These are phyloP conservation scores for Heterochromis multidens DNA, from an alignment of 2,113 vertebrate genomes.

Conservation along the genomic window DNA sequence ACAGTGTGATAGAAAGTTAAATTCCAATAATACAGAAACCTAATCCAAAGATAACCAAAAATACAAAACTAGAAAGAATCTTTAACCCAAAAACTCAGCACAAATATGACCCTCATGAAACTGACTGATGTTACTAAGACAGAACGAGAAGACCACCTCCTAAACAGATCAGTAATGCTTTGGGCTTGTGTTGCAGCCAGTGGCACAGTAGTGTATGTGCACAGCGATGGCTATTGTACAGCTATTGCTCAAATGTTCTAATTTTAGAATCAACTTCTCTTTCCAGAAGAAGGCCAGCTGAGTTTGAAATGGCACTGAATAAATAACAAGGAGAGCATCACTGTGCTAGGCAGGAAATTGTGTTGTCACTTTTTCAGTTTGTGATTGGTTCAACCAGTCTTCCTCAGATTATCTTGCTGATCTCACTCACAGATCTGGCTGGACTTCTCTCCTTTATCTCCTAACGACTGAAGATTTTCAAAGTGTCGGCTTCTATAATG, in stretches of 20 bases:
- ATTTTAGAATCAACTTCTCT: neutral
- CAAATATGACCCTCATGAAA: too few relatives aligned
- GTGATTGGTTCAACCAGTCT: neutral
- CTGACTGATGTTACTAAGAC: too few relatives aligned
- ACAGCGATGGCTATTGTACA: too few relatives aligned
- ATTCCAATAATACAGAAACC: too few relatives aligned
- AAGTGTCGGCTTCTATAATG: constrained; percentile 26
- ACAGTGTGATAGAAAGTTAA: too few relatives aligned
- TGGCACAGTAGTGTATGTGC: too few relatives aligned
- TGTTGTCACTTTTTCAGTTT: neutral
- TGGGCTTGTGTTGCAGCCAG: too few relatives aligned
- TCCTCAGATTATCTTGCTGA: constrained; percentile 1
- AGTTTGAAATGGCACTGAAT: neutral
- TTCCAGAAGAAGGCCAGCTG: neutral
- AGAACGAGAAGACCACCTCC: too few relatives aligned
- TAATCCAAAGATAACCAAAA: too few relatives aligned
- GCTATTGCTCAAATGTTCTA: neutral
- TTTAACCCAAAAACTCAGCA: too few relatives aligned
- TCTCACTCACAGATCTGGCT: constrained; percentile 16
- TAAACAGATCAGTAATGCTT: too few relatives aligned
- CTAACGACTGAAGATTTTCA: constrained; percentile 5
- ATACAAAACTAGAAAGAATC: too few relatives aligned
- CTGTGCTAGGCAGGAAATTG: neutral
- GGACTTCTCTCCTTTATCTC: constrained; percentile 21
- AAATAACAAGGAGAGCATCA: neutral